Evolutionary conservation across 2,113 vertebrate genomes (phyloP).

Genomic region (Heptranchias perlo): DNA sequence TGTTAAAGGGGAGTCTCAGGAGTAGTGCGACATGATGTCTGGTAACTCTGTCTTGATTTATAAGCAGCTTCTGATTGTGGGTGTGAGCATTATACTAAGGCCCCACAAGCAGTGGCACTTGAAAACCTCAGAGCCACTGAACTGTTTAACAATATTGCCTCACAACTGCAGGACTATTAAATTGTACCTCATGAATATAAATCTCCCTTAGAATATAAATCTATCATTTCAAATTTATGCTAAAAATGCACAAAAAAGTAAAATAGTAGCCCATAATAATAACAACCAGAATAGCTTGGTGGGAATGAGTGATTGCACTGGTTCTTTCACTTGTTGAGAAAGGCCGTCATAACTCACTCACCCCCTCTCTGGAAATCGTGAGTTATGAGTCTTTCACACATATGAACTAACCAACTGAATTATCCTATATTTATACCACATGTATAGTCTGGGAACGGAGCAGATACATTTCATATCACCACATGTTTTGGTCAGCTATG

Average conservation of each 20-base stretch:
- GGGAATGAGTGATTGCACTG: conserved; percentile 3
- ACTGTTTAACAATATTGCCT: background rate
- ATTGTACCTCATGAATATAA: conserved; percentile 4
- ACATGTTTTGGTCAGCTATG: background rate
- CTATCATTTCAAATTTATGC: conserved; percentile 30
- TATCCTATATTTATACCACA: background rate
- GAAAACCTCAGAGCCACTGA: background rate
- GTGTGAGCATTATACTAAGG: background rate
- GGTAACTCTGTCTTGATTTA: conserved; percentile 5
- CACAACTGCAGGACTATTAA: conserved; percentile 14
- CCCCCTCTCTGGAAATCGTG: background rate
- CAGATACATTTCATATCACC: background rate
- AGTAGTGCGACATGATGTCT: background rate
- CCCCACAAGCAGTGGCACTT: background rate
- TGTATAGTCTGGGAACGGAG: background rate
- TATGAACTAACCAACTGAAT: background rate
- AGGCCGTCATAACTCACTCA: conserved; percentile 10
- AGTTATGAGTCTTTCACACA: background rate
- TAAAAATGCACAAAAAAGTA: background rate
- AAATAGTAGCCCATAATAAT: background rate
- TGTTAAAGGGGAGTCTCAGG: background rate
- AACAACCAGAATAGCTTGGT: background rate
- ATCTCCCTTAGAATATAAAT: conserved; percentile 16
- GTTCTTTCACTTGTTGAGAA: conserved; percentile 8
- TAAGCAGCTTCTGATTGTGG: conserved; percentile 20